phyloP scores from a whole-genome alignment of 1,140 invertebrate genomes.

The Hermatobates lingyangjiaoensis region DNA sequence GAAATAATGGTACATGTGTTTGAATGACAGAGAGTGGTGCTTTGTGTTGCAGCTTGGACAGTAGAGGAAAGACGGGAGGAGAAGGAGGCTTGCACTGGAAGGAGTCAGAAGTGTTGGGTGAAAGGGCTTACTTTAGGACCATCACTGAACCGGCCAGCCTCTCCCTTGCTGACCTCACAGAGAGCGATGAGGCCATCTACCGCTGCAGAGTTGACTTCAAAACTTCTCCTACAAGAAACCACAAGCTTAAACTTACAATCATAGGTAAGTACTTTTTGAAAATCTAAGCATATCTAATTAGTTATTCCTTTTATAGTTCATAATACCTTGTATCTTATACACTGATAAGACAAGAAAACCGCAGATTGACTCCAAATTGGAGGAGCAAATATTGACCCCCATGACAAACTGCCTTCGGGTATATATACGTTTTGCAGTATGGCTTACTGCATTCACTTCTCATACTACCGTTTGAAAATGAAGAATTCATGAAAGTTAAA shows the following conservation, averaged over 20 bases:
- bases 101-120: slow-evolving; percentile 29
- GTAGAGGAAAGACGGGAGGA: slow-evolving; percentile 25
- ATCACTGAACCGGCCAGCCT: slow-evolving; percentile 36
- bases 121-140: slow-evolving; percentile 31
- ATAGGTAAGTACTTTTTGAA: slow-evolving; percentile 44
- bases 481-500: no score
- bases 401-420: no score
- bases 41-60: slow-evolving; percentile 25
- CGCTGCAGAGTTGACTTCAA: slow-evolving; percentile 62
- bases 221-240: slow-evolving; percentile 59
- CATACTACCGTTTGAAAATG: no score
- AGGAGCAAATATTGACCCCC: no score
- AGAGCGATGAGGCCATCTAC: slow-evolving; percentile 51
- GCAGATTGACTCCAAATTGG: no score
- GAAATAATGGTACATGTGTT: no score
- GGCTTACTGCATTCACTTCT: no score
- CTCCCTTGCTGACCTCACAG: slow-evolving; percentile 37
- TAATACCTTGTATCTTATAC: no score
- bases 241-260: slow-evolving; percentile 54
- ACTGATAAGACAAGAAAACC: no score
- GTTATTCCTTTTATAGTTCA: neutral
- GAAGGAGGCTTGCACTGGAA: slow-evolving; percentile 28
- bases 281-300: neutral
- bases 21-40: no score
- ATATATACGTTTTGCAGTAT: no score